phyloP scores from a whole-genome alignment of 1,140 invertebrate species.

The Halictus rubicundus region DNA sequence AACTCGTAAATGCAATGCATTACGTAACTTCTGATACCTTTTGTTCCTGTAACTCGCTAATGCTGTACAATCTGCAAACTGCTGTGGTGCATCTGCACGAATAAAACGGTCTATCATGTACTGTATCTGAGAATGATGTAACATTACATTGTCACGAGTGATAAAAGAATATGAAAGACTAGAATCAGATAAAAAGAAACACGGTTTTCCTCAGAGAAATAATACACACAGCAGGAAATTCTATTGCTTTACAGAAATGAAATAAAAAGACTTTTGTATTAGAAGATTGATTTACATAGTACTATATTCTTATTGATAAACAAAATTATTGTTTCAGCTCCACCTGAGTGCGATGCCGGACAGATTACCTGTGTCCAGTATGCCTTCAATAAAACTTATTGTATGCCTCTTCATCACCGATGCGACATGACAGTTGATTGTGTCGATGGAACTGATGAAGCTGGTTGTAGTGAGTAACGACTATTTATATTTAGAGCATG shows the following conservation, averaged over 20 bases:
- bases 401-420: constrained; percentile 92
- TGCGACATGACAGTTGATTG: constrained; percentile 97
- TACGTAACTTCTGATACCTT: background rate
- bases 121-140: background rate
- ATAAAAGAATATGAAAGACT: background rate
- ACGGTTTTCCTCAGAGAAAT: background rate
- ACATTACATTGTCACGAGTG: background rate
- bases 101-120: background rate
- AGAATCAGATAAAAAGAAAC: background rate
- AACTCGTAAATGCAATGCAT: background rate
- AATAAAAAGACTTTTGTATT: too few species aligned
- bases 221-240: background rate
- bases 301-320: background rate
- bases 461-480: constrained; percentile 93
- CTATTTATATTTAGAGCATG: background rate
- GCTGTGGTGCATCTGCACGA: background rate
- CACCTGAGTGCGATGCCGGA: constrained; percentile 92
- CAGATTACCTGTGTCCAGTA: constrained; percentile 94
- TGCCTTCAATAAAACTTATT: constrained; percentile 96
- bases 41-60: background rate
- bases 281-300: too few species aligned
- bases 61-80: background rate
- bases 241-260: too few species aligned
- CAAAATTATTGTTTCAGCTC: constrained; percentile 83
- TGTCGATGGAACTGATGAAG: constrained; percentile 95